Conservation (phyloP, 2,797 vertebrate species). For the Dallia pectoralis region DNA sequence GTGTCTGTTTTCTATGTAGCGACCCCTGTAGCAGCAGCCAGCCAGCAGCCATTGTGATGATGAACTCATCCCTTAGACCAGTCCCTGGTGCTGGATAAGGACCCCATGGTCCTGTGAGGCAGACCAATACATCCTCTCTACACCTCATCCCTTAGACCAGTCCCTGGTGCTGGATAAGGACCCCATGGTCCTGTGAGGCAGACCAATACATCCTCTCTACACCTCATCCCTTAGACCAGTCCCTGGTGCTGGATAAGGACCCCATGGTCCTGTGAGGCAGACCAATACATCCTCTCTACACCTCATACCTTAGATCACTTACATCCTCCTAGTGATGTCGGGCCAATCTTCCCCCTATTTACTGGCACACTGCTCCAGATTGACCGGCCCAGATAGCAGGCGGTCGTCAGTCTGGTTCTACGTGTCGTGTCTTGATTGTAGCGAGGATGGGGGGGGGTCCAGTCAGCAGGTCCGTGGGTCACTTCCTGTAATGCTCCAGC, state of each 20-base stretch:
- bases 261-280: neutral
- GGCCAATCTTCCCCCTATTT: conserved; percentile 1
- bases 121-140: too few relatives aligned
- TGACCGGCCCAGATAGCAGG: neutral
- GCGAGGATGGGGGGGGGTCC: neutral
- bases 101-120: too few relatives aligned
- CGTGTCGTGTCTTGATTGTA: neutral
- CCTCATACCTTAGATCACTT: neutral
- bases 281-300: neutral
- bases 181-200: too few relatives aligned
- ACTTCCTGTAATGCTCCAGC: neutral
- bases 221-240: neutral
- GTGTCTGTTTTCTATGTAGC: too few relatives aligned
- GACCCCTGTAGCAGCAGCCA: too few relatives aligned
- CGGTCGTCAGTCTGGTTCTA: neutral
- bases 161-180: too few relatives aligned
- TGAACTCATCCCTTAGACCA: too few relatives aligned
- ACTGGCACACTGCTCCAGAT: neutral
- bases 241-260: neutral
- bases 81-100: too few relatives aligned
- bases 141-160: too few relatives aligned
- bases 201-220: too few relatives aligned
- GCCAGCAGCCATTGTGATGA: neutral
- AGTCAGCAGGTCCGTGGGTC: neutral
- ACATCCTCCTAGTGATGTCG: conserved; percentile 2